A percentile compares a stretch with the other conserved stretches of the same genome.
Conservation (phyloP, 2,888 invertebrate genomes). For the Sarcophaga carnaria region DNA sequence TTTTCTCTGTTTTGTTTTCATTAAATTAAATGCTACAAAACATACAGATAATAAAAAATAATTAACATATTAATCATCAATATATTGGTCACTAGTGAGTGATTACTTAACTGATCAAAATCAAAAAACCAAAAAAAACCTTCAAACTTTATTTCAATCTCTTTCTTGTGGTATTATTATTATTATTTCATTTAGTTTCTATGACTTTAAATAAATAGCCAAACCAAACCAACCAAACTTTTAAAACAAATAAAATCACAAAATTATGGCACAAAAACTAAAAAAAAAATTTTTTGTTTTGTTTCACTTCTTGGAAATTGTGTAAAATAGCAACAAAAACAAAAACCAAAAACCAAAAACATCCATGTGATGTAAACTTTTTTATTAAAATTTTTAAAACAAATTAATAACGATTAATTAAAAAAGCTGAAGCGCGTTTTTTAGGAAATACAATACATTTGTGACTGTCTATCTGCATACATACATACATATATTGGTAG, state of each 20-base stretch:
- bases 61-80: slow-evolving; percentile 46
- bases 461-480: too few relatives aligned
- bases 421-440: not conserved
- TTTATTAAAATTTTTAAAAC: not conserved
- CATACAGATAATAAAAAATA: not conserved
- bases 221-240: too few relatives aligned
- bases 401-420: slow-evolving; percentile 38
- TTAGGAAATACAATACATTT: not conserved
- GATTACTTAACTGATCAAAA: slow-evolving; percentile 38
- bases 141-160: slow-evolving; percentile 51
- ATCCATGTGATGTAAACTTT: slow-evolving; percentile 14
- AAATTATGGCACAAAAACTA: slow-evolving; percentile 14
- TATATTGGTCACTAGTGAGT: slow-evolving; percentile 32
- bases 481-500: too few relatives aligned
- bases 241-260: too few relatives aligned
- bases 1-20: too few relatives aligned
- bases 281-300: not conserved
- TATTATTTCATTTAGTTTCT: slow-evolving; percentile 16
- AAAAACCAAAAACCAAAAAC: slow-evolving; percentile 14
- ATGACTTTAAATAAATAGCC: not conserved
- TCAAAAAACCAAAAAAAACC: slow-evolving; percentile 30
- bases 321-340: slow-evolving; percentile 2
- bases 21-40: too few relatives aligned
- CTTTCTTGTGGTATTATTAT: slow-evolving; percentile 2
- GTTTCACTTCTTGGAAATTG: slow-evolving; percentile 32